Percentiles rank a stretch among this genome's conserved stretches.
Conservation (phyloP, 2,888 invertebrate genomes). For the Calliphora vomitoria region DNA sequence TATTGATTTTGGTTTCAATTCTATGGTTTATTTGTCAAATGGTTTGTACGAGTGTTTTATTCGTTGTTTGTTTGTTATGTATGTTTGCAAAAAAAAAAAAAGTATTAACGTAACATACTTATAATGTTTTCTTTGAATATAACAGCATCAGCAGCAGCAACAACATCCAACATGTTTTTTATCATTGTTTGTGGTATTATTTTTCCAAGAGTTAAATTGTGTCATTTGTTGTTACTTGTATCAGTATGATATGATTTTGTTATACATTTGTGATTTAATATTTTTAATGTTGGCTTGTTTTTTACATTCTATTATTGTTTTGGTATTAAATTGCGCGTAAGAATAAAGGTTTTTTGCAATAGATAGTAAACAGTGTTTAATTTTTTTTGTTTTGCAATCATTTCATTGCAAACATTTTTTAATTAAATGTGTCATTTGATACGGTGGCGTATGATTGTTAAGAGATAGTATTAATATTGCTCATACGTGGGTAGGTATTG, state of each 20-base stretch:
- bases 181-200: conserved; percentile 34
- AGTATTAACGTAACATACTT: conserved; percentile 32
- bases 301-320: conserved; percentile 12
- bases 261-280: conserved; percentile 26
- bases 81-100: neutral
- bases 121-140: conserved; percentile 10
- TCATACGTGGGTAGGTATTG: neutral
- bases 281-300: conserved; percentile 22
- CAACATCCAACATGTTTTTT: conserved; percentile 15
- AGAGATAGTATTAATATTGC: neutral
- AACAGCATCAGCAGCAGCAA: neutral
- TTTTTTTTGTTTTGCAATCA: neutral
- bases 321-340: conserved; percentile 40
- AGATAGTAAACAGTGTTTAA: neutral
- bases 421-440: conserved; percentile 16
- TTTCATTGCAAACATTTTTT: conserved; percentile 6
- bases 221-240: conserved; percentile 25
- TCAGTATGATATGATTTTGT: neutral
- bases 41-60: conserved; percentile 13
- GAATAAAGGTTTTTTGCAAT: neutral
- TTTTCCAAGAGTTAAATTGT: conserved; percentile 42
- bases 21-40: conserved; percentile 64
- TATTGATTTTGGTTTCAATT: conserved; percentile 62
- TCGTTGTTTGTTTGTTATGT: neutral
- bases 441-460: too few relatives aligned